These are phyloP conservation scores for Larimichthys polyactis DNA, from an alignment of 2,113 vertebrate species.

Conservation along the genomic window DNA sequence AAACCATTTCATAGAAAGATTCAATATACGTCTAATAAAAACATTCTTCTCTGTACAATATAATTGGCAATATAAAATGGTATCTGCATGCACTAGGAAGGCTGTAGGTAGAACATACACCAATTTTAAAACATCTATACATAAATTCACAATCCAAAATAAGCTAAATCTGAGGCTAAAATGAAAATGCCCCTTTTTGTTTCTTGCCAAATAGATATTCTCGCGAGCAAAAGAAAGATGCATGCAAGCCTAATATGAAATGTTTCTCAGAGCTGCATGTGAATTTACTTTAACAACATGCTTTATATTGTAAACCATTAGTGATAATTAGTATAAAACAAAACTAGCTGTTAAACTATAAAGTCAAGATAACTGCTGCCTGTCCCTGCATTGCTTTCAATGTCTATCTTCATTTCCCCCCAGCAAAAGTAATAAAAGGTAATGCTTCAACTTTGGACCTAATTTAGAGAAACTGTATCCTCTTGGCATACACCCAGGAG, in stretches of 20 bases:
- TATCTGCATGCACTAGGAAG: neutral
- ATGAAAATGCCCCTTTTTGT: neutral
- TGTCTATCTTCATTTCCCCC: conserved; percentile 65
- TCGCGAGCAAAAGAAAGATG: neutral
- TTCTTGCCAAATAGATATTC: neutral
- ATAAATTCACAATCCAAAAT: neutral
- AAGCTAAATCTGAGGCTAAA: neutral
- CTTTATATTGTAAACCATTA: conserved; percentile 28
- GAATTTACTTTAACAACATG: conserved; percentile 6
- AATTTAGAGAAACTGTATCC: conserved; percentile 58
- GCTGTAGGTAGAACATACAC: neutral
- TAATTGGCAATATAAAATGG: neutral
- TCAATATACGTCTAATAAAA: conserved; percentile 4
- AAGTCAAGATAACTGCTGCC: conserved; percentile 50
- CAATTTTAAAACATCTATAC: neutral
- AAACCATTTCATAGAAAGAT: conserved; percentile 51
- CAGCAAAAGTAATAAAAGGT: conserved; percentile 78
- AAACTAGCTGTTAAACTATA: conserved; percentile 74
- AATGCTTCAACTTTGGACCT: conserved; percentile 83
- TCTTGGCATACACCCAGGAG: conserved; percentile 56
- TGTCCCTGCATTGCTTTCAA: conserved; percentile 46
- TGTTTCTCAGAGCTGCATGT: conserved; percentile 2
- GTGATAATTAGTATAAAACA: conserved; percentile 62
- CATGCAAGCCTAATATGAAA: neutral
- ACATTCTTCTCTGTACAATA: neutral